phyloP scores from a whole-genome alignment of 1,140 invertebrate genomes.

The Orussus abietinus region DNA sequence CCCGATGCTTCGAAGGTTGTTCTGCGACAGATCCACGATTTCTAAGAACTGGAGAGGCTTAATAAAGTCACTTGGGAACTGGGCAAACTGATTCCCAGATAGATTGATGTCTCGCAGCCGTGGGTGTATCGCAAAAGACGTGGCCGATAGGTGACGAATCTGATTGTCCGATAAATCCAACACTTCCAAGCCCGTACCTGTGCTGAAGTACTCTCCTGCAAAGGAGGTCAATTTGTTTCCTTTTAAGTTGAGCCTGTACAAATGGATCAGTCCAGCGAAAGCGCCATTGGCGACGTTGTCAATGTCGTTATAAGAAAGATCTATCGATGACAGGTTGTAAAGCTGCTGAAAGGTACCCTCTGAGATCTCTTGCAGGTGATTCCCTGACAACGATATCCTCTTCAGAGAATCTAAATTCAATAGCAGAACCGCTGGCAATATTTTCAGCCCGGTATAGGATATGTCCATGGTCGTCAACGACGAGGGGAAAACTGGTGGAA shows the following conservation, averaged over 20 bases:
- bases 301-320: conserved; percentile 75
- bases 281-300: conserved; percentile 69
- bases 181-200: conserved; percentile 69
- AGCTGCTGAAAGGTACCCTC: conserved; percentile 71
- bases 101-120: conserved; percentile 66
- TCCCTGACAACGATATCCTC: conserved; percentile 63
- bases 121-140: conserved; percentile 78
- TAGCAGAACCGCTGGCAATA: conserved; percentile 67
- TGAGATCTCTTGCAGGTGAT: conserved; percentile 66
- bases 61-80: conserved; percentile 78
- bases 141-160: conserved; percentile 68
- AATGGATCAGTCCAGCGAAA: conserved; percentile 67
- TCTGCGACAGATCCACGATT: conserved; percentile 70
- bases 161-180: conserved; percentile 76
- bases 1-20: conserved; percentile 71
- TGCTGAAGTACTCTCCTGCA: conserved; percentile 69
- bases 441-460: conserved; percentile 67
- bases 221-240: conserved; percentile 74
- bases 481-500: conserved; percentile 46
- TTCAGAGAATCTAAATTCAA: conserved; percentile 63
- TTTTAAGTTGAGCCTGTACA: conserved; percentile 72
- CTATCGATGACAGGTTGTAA: conserved; percentile 65
- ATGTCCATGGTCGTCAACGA: conserved; percentile 67
- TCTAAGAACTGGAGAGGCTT: conserved; percentile 70
- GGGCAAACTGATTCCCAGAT: conserved; percentile 71